Base-by-base conservation (phyloP, 2,113 vertebrate genomes). In the Cebidichthys violaceus region DNA sequence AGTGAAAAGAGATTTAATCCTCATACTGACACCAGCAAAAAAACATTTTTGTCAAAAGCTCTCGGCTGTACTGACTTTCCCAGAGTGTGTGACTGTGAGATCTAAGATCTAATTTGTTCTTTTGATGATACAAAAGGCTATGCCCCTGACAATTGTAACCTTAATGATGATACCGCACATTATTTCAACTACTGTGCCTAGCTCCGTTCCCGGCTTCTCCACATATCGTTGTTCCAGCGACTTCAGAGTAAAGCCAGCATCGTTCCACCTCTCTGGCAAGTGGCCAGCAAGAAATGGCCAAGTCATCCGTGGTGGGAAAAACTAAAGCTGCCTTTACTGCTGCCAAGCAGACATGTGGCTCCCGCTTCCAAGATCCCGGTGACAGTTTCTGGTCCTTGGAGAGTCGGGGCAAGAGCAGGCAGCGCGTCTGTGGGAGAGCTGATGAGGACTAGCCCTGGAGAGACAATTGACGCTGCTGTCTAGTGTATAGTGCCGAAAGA, bases 301-400 rank as follows among this genome's bases (percentile, higher is more conserved):
- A 81, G 76, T 71, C 61, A 73, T 82, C 79, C 22, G 14, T 60
- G 41, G 64, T 69, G 78, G 69, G 61, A 84, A 84, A 88, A 86
- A 81, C 81, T 72, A 86, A 52, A 78, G 43, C 66, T 77, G 84
- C 87, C 80, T 85, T 82, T 35, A 77, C 3, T 18, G 71, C 83
- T 82, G 79, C 71, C 71, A 81, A 80, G 77, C 75, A 81, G 70
- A 88, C 22, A 70, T 77, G 77, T 82, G 82, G 69, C 77, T 69
- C 65, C 9, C 41, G 57, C 74, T 83, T 71, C 76, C 75, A 72
- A 77, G 57, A 84, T 86, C 80, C 73, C 70, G 24, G 76, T 88
- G 90, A 91, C 89, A 91, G 81, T 82, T 75, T 66, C 70, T 79
- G 84, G 71, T 89, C 82, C 88, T 81, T 43, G 33, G 83, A 77